Percentiles rank a stretch among this genome's conserved stretches.
phyloP scores from a whole-genome alignment of 30 jellyfish, hydroid and myxozoan species.

The Hydra vulgaris region DNA sequence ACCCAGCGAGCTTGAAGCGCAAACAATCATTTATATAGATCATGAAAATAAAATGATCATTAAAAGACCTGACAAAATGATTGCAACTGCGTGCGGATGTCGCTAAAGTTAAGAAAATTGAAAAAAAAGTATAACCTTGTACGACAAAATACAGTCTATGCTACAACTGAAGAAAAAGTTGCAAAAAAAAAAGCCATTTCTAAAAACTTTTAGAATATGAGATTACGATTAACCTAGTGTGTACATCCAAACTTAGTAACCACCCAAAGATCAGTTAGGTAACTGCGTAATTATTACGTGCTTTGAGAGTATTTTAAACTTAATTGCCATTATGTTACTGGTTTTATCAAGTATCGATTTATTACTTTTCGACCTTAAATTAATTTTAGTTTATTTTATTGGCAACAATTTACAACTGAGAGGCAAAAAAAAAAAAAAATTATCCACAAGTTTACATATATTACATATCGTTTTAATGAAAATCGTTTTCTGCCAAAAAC shows the following conservation, averaged over 20 bases:
- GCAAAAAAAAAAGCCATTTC: too few species aligned
- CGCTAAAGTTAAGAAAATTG: conserved; percentile 16
- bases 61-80: conserved; percentile 51
- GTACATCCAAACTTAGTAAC: not conserved
- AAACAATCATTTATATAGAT: conserved; percentile 49
- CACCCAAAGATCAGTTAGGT: too few species aligned
- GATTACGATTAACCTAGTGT: not conserved
- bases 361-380: not conserved
- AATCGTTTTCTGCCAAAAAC: too few species aligned
- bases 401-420: too few species aligned
- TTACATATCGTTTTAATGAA: too few species aligned
- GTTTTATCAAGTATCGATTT: not conserved
- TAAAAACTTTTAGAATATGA: not conserved
- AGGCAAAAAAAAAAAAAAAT: too few species aligned
- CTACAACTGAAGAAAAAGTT: not conserved
- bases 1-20: conserved; percentile 61
- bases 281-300: too few species aligned
- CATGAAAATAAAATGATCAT: conserved; percentile 32
- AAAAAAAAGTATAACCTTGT: too few species aligned
- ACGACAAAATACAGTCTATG: not conserved
- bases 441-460: too few species aligned
- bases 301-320: too few species aligned
- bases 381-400: too few species aligned
- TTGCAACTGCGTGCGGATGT: conserved; percentile 88
- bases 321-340: too few species aligned